These are phyloP conservation scores for Temnothorax unifasciatus DNA, from an alignment of 2,888 invertebrate species.

Conservation along the genomic window DNA sequence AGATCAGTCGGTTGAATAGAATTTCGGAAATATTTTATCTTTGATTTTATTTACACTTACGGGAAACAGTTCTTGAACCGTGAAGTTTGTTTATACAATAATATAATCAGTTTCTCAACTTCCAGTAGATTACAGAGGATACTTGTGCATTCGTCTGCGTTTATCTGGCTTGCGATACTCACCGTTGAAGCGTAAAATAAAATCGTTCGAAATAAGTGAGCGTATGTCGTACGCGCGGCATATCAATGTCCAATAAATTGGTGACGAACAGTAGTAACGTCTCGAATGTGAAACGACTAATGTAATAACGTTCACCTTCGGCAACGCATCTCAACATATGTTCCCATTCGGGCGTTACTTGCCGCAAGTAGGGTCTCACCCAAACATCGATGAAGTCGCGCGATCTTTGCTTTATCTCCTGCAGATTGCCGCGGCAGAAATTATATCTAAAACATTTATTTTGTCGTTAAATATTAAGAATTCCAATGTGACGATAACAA, in stretches of 20 bases:
- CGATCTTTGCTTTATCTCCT: constrained; percentile 4
- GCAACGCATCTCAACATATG: not conserved
- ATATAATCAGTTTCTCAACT: not conserved
- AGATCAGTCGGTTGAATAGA: not conserved
- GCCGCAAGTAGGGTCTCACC: not conserved
- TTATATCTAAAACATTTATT: constrained; percentile 10
- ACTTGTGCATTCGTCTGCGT: not conserved
- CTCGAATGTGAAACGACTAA: not conserved
- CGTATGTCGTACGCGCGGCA: not conserved
- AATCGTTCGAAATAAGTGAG: not conserved
- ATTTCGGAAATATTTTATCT: not conserved
- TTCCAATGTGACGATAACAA: not conserved
- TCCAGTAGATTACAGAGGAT: not conserved
- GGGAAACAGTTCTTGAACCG: not conserved
- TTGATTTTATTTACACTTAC: not conserved
- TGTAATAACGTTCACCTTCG: not conserved
- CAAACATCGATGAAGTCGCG: not conserved
- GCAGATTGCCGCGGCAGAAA: not conserved
- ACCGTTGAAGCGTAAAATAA: not conserved
- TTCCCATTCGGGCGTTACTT: constrained; percentile 23
- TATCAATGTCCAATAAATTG: constrained; percentile 22
- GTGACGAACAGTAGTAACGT: not conserved
- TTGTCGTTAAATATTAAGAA: not conserved
- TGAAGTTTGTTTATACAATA: not conserved
- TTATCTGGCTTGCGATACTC: not conserved